Conservation (phyloP, 2,888 invertebrate species). For the Sipha maydis region DNA sequence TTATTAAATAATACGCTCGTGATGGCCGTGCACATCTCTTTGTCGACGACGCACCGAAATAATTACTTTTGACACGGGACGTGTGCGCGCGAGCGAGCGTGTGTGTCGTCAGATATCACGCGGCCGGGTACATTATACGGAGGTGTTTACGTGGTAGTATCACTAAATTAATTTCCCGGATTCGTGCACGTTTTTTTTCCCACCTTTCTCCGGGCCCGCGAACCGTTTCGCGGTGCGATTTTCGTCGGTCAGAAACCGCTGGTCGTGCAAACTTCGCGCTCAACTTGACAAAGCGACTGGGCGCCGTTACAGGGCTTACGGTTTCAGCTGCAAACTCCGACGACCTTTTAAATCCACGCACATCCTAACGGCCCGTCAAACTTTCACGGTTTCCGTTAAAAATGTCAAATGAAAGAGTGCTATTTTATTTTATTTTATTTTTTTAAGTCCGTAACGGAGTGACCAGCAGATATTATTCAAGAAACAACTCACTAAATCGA, state of each 20-base stretch:
- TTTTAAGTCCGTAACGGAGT: not conserved
- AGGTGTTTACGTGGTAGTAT: not conserved
- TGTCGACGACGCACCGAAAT: not conserved
- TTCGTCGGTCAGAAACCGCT: not conserved
- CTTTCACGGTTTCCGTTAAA: not conserved
- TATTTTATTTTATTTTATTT: not conserved
- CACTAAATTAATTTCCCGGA: slow-evolving; percentile 26
- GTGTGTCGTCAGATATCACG: slow-evolving; percentile 22
- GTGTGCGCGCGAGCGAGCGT: too few species aligned
- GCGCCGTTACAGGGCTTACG: not conserved
- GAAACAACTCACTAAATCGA: too few species aligned
- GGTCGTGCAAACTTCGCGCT: not conserved
- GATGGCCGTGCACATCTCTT: not conserved
- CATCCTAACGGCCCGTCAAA: not conserved
- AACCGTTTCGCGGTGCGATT: too few species aligned
- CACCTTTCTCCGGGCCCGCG: not conserved
- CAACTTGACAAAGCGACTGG: not conserved
- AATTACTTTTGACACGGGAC: slow-evolving; percentile 27
- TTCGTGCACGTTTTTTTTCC: not conserved
- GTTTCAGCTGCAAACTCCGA: not conserved
- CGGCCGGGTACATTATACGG: too few species aligned
- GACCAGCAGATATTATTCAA: too few species aligned
- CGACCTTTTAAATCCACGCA: not conserved
- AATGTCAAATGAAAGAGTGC: not conserved
- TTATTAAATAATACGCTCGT: too few species aligned